Evolutionary conservation across 2,113 vertebrate genomes (phyloP).

Genomic region (Gnathonemus longibarbis): DNA sequence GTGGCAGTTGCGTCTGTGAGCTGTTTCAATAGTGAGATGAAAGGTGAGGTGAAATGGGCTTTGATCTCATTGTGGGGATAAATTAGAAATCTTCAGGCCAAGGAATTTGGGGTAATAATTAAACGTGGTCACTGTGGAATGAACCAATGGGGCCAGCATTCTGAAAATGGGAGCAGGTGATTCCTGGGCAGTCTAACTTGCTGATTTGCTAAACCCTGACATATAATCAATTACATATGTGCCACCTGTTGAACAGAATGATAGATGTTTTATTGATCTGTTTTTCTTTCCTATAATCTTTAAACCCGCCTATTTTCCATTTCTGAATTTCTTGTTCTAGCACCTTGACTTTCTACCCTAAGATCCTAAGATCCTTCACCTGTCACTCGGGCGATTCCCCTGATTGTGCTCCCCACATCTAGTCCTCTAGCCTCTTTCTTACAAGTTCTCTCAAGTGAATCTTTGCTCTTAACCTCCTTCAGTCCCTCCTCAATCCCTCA

Average conservation of each 20-base stretch:
- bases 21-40: neutral
- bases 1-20: neutral
- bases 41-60: neutral
- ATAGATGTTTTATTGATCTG: neutral
- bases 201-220: neutral
- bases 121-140: neutral
- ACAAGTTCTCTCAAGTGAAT: neutral
- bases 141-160: neutral
- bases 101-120: neutral
- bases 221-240: neutral
- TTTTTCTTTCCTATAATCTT: neutral
- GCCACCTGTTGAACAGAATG: neutral
- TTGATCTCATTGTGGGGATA: neutral
- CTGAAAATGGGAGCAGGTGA: neutral
- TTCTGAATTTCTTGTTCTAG: neutral
- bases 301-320: neutral
- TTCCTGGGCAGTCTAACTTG: neutral
- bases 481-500: neutral
- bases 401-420: neutral
- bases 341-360: neutral
- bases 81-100: neutral
- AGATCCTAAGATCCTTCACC: conserved; percentile 17
- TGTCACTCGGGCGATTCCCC: neutral
- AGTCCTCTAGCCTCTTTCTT: neutral
- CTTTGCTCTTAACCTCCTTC: neutral